A percentile compares a stretch with the other conserved stretches of the same genome.
Conservation (phyloP, 2,888 invertebrate genomes). For the Allygus modestus region DNA sequence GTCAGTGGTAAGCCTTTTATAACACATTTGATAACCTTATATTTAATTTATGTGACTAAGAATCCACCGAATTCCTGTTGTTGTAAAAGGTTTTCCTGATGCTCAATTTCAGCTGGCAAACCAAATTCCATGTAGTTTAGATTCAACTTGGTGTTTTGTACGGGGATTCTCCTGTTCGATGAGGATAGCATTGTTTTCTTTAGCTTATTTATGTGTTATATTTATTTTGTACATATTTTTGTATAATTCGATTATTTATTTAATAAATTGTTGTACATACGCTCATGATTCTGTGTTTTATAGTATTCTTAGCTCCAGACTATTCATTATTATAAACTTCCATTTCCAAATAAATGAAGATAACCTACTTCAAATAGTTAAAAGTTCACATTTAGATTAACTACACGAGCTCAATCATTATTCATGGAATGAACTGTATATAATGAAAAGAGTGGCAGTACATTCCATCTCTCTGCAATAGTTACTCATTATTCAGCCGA, state of each 20-base stretch:
- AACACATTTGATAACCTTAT: slow-evolving; percentile 12
- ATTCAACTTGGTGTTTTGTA: background rate
- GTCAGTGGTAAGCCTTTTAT: slow-evolving; percentile 55
- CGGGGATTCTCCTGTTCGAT: slow-evolving; percentile 10
- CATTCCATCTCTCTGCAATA: too few species aligned
- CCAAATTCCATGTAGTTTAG: slow-evolving; percentile 58
- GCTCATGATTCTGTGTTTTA: background rate
- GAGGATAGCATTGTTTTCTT: background rate
- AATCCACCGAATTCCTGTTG: slow-evolving; percentile 37
- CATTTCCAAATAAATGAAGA: too few species aligned
- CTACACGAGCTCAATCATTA: too few species aligned
- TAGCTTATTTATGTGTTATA: slow-evolving; percentile 34
- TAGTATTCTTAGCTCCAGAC: too few species aligned
- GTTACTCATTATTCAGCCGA: too few species aligned
- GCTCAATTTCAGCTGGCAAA: slow-evolving; percentile 57
- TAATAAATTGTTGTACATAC: slow-evolving; percentile 39
- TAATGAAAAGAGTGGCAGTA: too few species aligned
- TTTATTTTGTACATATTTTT: slow-evolving; percentile 42
- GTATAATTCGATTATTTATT: slow-evolving; percentile 47
- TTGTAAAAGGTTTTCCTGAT: slow-evolving; percentile 56
- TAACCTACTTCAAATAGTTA: too few species aligned
- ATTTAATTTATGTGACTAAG: background rate
- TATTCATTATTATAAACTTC: too few species aligned
- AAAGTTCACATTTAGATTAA: too few species aligned
- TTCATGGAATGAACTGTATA: too few species aligned